Evolutionary conservation across 2,888 invertebrate species (phyloP), one percentile per base, ranked within the genome.

Genomic region (Mythimna lalbum): DNA sequence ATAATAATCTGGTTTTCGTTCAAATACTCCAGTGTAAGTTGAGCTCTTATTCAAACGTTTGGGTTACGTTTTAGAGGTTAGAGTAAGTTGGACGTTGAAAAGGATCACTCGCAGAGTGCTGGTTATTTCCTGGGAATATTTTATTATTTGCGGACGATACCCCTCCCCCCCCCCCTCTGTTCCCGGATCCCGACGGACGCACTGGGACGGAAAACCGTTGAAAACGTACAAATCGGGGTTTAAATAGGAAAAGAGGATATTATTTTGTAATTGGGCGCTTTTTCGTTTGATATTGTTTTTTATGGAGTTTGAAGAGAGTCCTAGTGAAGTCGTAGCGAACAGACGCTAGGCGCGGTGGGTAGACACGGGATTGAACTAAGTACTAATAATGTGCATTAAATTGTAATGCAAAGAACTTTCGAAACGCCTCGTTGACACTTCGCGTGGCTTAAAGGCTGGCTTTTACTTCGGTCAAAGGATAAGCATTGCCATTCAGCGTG

Each of bases 141-240:
- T 83, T 83, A 80, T 85, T 83, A 85, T 80, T 71, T 75, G 83
- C 56, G 78, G 73, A 76, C 61, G 74, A 73, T 59, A 63, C 53
- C 56, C 56, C 27, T 33, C 63, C 52, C 23, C 3, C 39, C 21
- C 17, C 4, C 49, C 27, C 36, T 27, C 21, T 12, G 31, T 17
- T 19, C n/a, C 21, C 17, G 27, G 43, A 66, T 36, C 56, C 63
- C 53, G 63, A 61, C 49, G 50, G 56, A 70, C 71, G 70, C 73
- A 75, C 71, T 70, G 67, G 61, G 33, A 57, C 27, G 78, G 80
- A 74, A 78, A 75, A 83, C 73, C 59, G 77, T 81, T 77, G 81
- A 52, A 81, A 77, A 76, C 80, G 77, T 75, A 53, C 56, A 75
- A 63, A 63, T 60, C 63, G 60, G 73, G 47, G 53, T 68, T 65